These are phyloP conservation scores for Alcis repandata DNA, from an alignment of 2,888 invertebrate genomes.

Conservation along the genomic window DNA sequence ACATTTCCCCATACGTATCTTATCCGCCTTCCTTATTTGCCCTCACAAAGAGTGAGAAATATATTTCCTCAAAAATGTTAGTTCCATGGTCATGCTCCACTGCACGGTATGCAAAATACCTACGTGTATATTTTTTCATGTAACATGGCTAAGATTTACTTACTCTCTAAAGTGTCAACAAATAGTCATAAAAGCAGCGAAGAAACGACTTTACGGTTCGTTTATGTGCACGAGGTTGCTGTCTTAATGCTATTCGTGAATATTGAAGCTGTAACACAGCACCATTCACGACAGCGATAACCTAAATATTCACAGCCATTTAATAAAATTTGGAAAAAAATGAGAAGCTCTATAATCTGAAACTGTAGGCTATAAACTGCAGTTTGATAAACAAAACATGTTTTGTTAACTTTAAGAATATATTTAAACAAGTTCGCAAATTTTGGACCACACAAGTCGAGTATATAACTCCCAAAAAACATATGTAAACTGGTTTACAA, in stretches of 20 bases:
- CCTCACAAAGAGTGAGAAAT: conserved; percentile 29
- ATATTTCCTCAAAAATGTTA: conserved; percentile 30
- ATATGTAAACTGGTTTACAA: conserved; percentile 19
- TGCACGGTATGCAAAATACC: conserved; percentile 47
- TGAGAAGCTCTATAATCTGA: conserved; percentile 27
- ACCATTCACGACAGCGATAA: conserved; percentile 25
- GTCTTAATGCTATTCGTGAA: conserved; percentile 18
- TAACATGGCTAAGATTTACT: conserved; percentile 26
- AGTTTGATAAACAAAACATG: conserved; percentile 29
- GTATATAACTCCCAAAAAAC: conserved; percentile 24
- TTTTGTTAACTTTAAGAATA: conserved; percentile 35
- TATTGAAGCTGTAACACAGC: conserved; percentile 42
- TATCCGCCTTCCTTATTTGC: conserved; percentile 31
- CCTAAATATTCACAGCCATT: conserved; percentile 30
- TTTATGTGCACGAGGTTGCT: conserved; percentile 61
- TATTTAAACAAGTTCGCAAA: conserved; percentile 39
- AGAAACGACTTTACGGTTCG: conserved; percentile 69
- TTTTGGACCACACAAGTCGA: conserved; percentile 41
- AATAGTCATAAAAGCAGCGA: conserved; percentile 65
- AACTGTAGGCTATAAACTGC: conserved; percentile 32
- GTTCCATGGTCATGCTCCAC: conserved; percentile 37
- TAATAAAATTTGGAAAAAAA: conserved; percentile 17
- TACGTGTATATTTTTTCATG: conserved; percentile 29
- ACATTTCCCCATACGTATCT: conserved; percentile 41
- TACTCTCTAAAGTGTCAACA: conserved; percentile 55